phyloP scores from a whole-genome alignment of 2,888 invertebrate genomes.

The Ferdinandea cuprea region DNA sequence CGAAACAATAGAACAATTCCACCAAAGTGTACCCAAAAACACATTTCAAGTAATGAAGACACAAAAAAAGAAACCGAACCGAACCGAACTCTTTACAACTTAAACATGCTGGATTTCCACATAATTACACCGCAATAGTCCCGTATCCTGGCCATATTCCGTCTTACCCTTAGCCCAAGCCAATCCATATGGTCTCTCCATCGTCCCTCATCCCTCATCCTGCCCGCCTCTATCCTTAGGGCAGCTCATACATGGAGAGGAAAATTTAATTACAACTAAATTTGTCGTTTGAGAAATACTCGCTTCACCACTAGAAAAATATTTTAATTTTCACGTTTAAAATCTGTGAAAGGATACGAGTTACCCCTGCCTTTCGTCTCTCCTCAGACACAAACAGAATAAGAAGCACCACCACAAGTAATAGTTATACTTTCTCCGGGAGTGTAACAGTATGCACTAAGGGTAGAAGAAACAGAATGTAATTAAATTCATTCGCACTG shows the following conservation, averaged over 20 bases:
- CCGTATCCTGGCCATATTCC: conserved; percentile 39
- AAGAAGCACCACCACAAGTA: conserved; percentile 55
- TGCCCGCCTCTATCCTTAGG: no score
- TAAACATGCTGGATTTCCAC: conserved; percentile 50
- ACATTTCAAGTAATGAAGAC: neutral
- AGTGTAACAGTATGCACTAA: conserved; percentile 37
- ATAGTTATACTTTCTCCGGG: conserved; percentile 32
- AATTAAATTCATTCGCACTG: conserved; percentile 66
- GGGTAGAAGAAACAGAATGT: conserved; percentile 40
- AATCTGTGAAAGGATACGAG: conserved; percentile 27
- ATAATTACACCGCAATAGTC: conserved; percentile 64
- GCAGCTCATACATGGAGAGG: conserved; percentile 3
- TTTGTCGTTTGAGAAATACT: conserved; percentile 59
- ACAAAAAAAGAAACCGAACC: neutral
- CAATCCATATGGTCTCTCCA: neutral
- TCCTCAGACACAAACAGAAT: conserved; percentile 30
- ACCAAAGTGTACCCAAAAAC: conserved; percentile 4
- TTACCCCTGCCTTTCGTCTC: neutral
- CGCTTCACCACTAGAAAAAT: conserved; percentile 42
- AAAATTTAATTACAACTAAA: conserved; percentile 62
- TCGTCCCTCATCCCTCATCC: no score
- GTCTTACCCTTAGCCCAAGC: conserved; percentile 1
- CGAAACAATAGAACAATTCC: conserved; percentile 24
- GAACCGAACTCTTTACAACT: conserved; percentile 21
- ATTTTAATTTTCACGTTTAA: conserved; percentile 57